phyloP scores from a whole-genome alignment of 2,797 vertebrate species.

The Eremophila alpestris region DNA sequence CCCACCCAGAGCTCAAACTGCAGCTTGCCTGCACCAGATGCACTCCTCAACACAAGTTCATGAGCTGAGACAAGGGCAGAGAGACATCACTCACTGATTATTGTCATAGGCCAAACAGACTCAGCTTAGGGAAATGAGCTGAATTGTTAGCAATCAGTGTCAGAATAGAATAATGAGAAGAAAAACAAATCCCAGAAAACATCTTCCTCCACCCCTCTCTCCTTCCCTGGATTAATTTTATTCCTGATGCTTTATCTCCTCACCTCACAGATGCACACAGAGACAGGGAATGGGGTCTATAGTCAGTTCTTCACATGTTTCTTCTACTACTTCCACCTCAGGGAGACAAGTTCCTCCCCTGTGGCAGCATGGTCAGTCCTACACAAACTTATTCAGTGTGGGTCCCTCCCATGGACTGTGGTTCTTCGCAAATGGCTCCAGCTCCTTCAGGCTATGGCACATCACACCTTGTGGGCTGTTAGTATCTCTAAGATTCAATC shows the following conservation, averaged over 20 bases:
- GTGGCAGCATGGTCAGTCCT: background rate
- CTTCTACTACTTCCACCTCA: background rate
- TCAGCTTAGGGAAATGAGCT: background rate
- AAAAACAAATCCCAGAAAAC: background rate
- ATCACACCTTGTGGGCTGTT: background rate
- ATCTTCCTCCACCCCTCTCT: background rate
- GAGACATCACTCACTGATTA: no score
- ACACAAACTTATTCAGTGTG: background rate
- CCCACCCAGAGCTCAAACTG: background rate
- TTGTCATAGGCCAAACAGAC: background rate
- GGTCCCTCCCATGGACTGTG: background rate
- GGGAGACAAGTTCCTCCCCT: background rate
- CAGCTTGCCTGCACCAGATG: background rate
- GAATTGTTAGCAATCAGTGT: background rate
- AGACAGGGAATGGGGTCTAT: background rate
- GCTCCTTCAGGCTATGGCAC: background rate
- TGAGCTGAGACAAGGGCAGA: background rate
- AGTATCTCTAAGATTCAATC: background rate
- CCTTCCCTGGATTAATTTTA: background rate
- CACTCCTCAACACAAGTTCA: background rate
- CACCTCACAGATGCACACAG: background rate
- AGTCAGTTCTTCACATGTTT: background rate
- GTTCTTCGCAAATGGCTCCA: background rate
- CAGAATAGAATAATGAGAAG: background rate
- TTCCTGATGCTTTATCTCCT: background rate